phyloP scores from a whole-genome alignment of 1,140 invertebrate species.

The Psix sp. region DNA sequence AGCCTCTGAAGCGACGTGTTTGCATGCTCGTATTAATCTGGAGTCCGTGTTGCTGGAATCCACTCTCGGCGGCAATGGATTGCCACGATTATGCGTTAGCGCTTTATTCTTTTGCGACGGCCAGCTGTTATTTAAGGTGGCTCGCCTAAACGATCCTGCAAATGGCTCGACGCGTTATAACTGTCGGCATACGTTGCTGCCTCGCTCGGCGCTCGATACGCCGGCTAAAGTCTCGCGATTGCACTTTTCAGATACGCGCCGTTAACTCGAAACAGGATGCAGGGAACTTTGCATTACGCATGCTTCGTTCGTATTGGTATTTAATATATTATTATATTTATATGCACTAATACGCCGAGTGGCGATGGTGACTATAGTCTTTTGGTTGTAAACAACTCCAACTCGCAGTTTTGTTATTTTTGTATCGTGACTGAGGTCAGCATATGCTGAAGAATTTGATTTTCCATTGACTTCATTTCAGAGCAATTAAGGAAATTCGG shows the following conservation, averaged over 20 bases:
- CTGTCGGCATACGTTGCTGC: conserved; percentile 60
- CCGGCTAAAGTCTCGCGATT: conserved; percentile 48
- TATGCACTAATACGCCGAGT: conserved; percentile 20
- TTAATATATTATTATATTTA: conserved; percentile 41
- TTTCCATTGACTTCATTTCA: no score
- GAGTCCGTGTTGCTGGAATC: conserved; percentile 56
- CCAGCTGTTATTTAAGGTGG: conserved; percentile 63
- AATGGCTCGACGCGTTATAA: conserved; percentile 64
- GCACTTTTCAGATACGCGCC: conserved; percentile 63
- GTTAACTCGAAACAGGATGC: conserved; percentile 61
- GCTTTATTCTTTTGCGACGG: conserved; percentile 57
- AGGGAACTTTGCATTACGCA: conserved; percentile 50
- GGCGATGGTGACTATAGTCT: neutral
- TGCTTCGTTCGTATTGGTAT: conserved; percentile 33
- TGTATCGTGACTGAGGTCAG: no score
- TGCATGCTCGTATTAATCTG: conserved; percentile 59
- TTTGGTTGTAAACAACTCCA: no score
- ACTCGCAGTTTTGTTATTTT: no score
- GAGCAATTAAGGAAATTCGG: no score
- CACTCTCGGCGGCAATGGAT: conserved; percentile 61
- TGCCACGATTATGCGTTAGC: conserved; percentile 63
- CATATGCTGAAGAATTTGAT: no score
- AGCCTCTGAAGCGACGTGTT: conserved; percentile 55
- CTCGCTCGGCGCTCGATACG: conserved; percentile 37
- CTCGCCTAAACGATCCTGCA: conserved; percentile 64